Conservation (phyloP, 1,140 invertebrate genomes). For the Hyposmocoma kahamanoa region DNA sequence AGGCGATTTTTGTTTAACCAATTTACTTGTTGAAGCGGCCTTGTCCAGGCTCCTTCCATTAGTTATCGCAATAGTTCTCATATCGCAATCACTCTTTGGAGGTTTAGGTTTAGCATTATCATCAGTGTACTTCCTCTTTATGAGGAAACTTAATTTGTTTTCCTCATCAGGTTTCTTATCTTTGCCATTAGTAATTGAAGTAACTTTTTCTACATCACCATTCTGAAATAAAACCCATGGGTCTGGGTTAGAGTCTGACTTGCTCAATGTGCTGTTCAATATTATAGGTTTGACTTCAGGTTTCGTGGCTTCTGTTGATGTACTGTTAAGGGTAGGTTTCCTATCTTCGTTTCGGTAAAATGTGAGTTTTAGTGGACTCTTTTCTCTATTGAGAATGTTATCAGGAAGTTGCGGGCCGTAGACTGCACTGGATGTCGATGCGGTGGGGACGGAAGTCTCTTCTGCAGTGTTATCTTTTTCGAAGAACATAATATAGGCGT, state of each 20-base stretch:
- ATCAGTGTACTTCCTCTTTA: constrained; percentile 41
- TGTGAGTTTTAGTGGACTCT: constrained; percentile 56
- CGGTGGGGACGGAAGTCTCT: constrained; percentile 38
- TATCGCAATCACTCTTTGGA: constrained; percentile 44
- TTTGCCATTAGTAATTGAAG: constrained; percentile 40
- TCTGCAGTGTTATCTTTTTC: constrained; percentile 77
- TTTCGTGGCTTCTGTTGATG: constrained; percentile 35
- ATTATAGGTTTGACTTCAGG: constrained; percentile 55
- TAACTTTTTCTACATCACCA: constrained; percentile 61
- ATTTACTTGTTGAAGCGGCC: constrained; percentile 34
- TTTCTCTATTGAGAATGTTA: constrained; percentile 54
- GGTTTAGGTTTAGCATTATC: constrained; percentile 38
- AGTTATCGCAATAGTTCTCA: constrained; percentile 22
- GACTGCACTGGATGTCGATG: constrained; percentile 47
- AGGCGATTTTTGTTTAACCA: constrained; percentile 49
- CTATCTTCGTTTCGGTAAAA: constrained; percentile 56
- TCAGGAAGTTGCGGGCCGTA: constrained; percentile 59
- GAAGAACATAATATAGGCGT: constrained; percentile 94
- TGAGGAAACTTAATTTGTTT: constrained; percentile 49
- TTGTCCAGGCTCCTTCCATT: constrained; percentile 36
- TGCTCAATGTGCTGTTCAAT: constrained; percentile 57
- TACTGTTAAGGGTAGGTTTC: constrained; percentile 43
- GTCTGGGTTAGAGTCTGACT: constrained; percentile 44
- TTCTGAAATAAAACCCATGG: constrained; percentile 67
- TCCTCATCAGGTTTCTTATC: constrained; percentile 54